phyloP scores from a whole-genome alignment of 1,140 invertebrate species.

The Epicauta chinensis region DNA sequence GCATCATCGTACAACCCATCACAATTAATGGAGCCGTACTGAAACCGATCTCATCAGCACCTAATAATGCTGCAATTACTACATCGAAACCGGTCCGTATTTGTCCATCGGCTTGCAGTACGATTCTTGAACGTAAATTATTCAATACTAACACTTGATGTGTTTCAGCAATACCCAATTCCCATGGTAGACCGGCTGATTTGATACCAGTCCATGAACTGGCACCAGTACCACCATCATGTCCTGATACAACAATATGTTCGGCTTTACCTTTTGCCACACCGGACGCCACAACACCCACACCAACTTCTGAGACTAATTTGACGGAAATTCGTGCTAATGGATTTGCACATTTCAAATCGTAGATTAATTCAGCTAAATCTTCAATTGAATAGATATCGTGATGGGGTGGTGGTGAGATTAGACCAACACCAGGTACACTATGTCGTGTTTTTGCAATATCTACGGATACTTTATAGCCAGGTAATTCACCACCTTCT shows the following conservation, averaged over 20 bases:
- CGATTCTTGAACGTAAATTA: conserved; percentile 88
- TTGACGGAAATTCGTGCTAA: conserved; percentile 94
- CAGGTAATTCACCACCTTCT: conserved; percentile 90
- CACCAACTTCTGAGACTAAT: conserved; percentile 96
- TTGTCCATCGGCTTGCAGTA: conserved; percentile 93
- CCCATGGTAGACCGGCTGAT: conserved; percentile 94
- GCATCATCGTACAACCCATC: conserved; percentile 99
- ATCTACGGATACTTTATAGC: conserved; percentile 79
- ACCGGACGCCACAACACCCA: conserved; percentile 95
- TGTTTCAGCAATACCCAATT: conserved; percentile 94
- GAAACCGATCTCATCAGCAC: conserved; percentile 99
- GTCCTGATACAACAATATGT: conserved; percentile 96
- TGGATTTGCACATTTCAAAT: conserved; percentile 97
- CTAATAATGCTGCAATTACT: conserved; percentile 90
- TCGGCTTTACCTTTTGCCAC: conserved; percentile 99
- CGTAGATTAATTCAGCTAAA: conserved; percentile 96
- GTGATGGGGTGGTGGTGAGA: conserved; percentile 98
- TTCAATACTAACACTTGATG: conserved; percentile 96
- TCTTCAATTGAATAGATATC: conserved; percentile 99
- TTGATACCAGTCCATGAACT: conserved; percentile 97
- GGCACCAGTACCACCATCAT: conserved; percentile 97
- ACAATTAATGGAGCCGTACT: conserved; percentile 97
- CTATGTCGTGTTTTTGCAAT: conserved; percentile 95
- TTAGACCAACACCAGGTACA: conserved; percentile 94
- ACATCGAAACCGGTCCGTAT: conserved; percentile 91